Percentiles rank a stretch among this genome's conserved stretches.
Conservation (phyloP, 2,113 vertebrate species). For the Calypte anna region DNA sequence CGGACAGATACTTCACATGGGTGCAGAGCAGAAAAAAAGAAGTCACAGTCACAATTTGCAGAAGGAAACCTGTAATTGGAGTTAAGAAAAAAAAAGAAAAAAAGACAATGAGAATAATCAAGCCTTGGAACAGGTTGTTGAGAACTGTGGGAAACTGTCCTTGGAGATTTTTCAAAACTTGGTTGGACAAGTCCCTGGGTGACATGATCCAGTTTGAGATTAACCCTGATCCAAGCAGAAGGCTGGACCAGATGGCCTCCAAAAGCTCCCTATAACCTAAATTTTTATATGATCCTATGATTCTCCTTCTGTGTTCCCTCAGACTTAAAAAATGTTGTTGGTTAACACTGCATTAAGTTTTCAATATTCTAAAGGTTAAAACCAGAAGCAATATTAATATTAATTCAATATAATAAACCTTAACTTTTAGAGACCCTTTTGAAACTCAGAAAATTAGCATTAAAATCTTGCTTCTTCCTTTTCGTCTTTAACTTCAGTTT, state of each 20-base stretch:
- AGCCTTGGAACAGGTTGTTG: background rate
- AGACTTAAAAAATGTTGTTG: conserved; percentile 25
- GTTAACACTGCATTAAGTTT: background rate
- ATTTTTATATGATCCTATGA: conserved; percentile 28
- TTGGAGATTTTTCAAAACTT: conserved; percentile 62
- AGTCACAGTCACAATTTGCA: background rate
- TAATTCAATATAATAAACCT: background rate
- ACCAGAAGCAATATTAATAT: background rate
- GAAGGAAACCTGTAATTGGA: background rate
- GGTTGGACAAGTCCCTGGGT: conserved; percentile 4
- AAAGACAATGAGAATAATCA: background rate
- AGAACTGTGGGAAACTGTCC: conserved; percentile 40
- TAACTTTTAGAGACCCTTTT: background rate
- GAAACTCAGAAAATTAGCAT: background rate
- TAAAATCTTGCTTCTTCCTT: background rate
- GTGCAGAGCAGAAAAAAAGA: background rate
- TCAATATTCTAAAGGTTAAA: background rate
- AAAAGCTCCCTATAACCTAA: conserved; percentile 43
- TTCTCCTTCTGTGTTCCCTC: conserved; percentile 8
- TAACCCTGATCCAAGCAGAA: conserved; percentile 52
- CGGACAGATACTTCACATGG: background rate
- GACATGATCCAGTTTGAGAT: conserved; percentile 48
- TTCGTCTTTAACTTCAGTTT: background rate
- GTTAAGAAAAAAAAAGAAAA: background rate
- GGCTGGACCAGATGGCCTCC: conserved; percentile 43